These are phyloP conservation scores for Drosophila seclusa DNA, from an alignment of 2,888 invertebrate genomes.

Conservation along the genomic window DNA sequence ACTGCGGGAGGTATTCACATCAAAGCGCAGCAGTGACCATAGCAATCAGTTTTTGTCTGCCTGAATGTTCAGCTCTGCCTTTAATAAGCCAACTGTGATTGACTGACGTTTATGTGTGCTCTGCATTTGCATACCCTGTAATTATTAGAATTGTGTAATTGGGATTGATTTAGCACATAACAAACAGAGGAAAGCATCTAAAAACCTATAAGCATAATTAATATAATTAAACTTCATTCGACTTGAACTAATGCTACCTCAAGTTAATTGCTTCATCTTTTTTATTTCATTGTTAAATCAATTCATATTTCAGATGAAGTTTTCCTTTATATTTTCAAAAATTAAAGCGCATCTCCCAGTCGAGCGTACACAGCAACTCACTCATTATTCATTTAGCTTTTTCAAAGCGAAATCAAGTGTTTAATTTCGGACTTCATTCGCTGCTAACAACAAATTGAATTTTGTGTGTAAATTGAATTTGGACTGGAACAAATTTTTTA, in stretches of 20 bases:
- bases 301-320: background rate
- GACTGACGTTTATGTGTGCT: background rate
- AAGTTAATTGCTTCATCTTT: background rate
- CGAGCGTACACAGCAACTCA: too few relatives aligned
- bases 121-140: background rate
- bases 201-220: too few relatives aligned
- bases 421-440: constrained; percentile 41
- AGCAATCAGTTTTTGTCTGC: constrained; percentile 23
- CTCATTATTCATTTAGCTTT: background rate
- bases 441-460: constrained; percentile 60
- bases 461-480: constrained; percentile 64
- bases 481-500: constrained; percentile 28
- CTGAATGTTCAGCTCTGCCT: constrained; percentile 1
- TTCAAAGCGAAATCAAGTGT: constrained; percentile 31
- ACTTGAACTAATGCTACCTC: background rate
- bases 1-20: constrained; percentile 2
- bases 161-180: background rate
- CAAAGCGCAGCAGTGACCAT: constrained; percentile 27
- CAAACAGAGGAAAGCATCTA: background rate
- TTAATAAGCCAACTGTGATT: constrained; percentile 9
- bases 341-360: background rate
- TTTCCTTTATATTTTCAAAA: background rate
- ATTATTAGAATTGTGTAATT: background rate
- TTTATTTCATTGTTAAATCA: background rate
- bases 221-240: background rate